phyloP scores from a whole-genome alignment of 2,113 vertebrate species.

The Oxyura jamaicensis region DNA sequence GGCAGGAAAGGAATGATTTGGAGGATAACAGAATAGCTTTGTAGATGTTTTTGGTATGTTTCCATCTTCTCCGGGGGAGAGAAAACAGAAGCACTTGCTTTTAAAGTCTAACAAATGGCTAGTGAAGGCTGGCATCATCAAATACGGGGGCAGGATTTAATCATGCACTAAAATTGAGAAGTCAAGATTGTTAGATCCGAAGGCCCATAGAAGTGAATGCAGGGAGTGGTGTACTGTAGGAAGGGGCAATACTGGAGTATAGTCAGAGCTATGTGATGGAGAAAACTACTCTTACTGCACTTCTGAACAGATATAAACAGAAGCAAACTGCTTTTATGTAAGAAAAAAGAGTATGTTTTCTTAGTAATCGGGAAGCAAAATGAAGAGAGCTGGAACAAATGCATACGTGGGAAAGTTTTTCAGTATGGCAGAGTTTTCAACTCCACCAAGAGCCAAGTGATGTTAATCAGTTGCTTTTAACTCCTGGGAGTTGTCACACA shows the following conservation, averaged over 20 bases:
- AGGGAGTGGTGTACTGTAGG: not conserved
- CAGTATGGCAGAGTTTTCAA: not conserved
- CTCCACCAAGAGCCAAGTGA: not conserved
- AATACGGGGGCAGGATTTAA: not conserved
- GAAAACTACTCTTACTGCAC: not conserved
- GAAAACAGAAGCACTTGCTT: slow-evolving; percentile 31
- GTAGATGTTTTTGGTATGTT: slow-evolving; percentile 46
- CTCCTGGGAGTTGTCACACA: not conserved
- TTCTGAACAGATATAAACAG: not conserved
- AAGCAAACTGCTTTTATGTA: not conserved
- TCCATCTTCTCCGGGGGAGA: slow-evolving; percentile 21
- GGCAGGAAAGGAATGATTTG: slow-evolving; percentile 51
- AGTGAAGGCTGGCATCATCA: not conserved
- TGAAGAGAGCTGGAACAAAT: not conserved
- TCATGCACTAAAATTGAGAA: not conserved
- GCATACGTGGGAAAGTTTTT: not conserved
- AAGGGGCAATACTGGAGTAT: not conserved
- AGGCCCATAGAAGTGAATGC: not conserved
- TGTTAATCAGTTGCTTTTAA: not conserved
- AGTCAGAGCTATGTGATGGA: not conserved
- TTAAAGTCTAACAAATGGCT: not conserved
- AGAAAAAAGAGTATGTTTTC: not conserved
- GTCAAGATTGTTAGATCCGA: not conserved
- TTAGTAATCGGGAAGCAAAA: not conserved
- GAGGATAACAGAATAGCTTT: slow-evolving; percentile 48